A percentile compares a stretch with the other conserved stretches of the same genome.
phyloP scores from a whole-genome alignment of 2,797 vertebrate species.

The Sparus aurata region DNA sequence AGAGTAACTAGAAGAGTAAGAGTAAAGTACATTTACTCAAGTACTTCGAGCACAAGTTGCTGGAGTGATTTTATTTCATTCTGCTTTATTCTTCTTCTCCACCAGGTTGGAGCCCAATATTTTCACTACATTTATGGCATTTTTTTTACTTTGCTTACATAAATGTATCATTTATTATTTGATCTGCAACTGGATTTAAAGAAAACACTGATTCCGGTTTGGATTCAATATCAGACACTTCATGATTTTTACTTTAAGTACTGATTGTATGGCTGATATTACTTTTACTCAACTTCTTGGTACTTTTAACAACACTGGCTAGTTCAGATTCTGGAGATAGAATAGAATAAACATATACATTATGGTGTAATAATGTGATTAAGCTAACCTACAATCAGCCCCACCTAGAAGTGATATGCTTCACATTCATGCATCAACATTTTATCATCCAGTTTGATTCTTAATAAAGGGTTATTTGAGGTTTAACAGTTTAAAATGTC shows the following conservation, averaged over 20 bases:
- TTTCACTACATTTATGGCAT: neutral
- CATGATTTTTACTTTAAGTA: no score
- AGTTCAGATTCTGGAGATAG: neutral
- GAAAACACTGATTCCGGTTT: no score
- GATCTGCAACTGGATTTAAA: no score
- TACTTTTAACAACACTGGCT: no score
- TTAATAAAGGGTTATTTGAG: no score
- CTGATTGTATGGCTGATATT: no score
- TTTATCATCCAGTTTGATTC: neutral
- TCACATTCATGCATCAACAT: constrained; percentile 5
- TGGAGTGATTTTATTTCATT: neutral
- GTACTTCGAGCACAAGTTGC: neutral
- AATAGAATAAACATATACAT: neutral
- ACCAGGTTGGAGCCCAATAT: neutral
- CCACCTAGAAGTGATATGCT: neutral
- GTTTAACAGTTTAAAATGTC: no score
- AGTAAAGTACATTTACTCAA: neutral
- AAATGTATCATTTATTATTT: no score
- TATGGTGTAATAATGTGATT: neutral
- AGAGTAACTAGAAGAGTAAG: no score
- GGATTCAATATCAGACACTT: no score
- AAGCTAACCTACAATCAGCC: neutral
- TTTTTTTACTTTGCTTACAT: no score
- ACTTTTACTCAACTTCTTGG: no score
- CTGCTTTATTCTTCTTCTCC: neutral